A percentile compares a stretch with the other conserved stretches of the same genome.
Evolutionary conservation across 35 echinoderm and acorn worm species (phyloP).

Genomic region (Amphiura filiformis): DNA sequence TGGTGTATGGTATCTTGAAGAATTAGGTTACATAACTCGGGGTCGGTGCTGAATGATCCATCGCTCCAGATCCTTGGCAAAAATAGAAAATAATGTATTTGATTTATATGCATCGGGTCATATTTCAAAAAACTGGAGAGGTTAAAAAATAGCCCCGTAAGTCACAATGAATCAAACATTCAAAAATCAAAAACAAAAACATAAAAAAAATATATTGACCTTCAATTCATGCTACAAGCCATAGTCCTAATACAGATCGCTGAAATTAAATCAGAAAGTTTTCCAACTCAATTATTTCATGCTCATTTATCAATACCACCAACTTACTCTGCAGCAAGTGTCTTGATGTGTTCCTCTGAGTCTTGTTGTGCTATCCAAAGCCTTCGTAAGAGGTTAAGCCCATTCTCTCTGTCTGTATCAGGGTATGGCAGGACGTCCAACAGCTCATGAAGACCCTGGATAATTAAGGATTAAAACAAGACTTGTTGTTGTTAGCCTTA

Average conservation of each 20-base stretch:
- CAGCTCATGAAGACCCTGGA: conserved; percentile 77
- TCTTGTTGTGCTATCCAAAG: conserved; percentile 74
- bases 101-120: too few species aligned
- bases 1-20: conserved; percentile 76
- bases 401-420: conserved; percentile 55
- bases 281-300: background rate
- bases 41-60: conserved; percentile 38
- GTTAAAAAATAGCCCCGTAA: too few species aligned
- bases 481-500: too few species aligned
- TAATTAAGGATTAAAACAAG: conserved; percentile 20
- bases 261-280: background rate
- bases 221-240: background rate
- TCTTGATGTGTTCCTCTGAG: conserved; percentile 55
- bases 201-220: too few species aligned
- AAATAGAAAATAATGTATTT: too few species aligned
- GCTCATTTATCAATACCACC: background rate
- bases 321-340: conserved; percentile 81
- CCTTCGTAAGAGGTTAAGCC: conserved; percentile 61
- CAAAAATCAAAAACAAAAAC: too few species aligned
- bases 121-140: too few species aligned
- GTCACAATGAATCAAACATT: too few species aligned
- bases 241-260: background rate
- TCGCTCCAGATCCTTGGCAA: conserved; percentile 70
- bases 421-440: conserved; percentile 62
- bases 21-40: conserved; percentile 57